Base-by-base conservation (phyloP, 2,113 vertebrate genomes). In the Cavia aperea region DNA sequence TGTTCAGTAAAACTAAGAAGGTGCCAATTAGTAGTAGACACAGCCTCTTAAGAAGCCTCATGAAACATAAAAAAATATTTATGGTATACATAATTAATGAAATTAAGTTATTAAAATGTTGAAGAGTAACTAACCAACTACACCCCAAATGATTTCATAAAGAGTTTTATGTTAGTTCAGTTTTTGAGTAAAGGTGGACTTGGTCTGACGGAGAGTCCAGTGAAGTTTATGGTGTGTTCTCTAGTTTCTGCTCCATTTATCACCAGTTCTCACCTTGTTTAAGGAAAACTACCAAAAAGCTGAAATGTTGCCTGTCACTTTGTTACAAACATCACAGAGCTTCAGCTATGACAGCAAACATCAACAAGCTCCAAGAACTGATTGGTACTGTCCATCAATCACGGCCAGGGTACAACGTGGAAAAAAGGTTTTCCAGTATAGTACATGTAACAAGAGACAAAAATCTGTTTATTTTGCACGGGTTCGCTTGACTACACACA, bases 301-400 rank as follows among this genome's bases (percentile, higher is more conserved):
- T 92, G 84, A 96, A 62, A 10, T 72, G 13, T 10, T 21, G 46
- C 8, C n/a, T 68, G 43, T 93, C 16, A 58, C 86, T 96, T 72
- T 94, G 15, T 86, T 96, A 58, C 91, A 94, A 26, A 77, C 18
- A 91, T 68, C 70, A 33, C 72, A 73, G 68, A 95, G 89, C 29
- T 81, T 5, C 9, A 43, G 73, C 46, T 85, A 94, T 88, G 84
- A 85, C 81, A 96, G 62, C 18, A 96, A 94, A 95, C 65, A 94
- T 51, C 0, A 0, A 72, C 92, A 95, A 94, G 92, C 66, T 77
- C 91, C 95, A 36, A 72, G 46, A 49, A 66, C 39, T 97, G 95
- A 96, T 56, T 94, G 97, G 60, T 94, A 96, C 51, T 2, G 0
- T 12, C 39, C 90, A 96, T 97, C 96, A 97, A 93, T 97, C 95